Evolutionary conservation across 2,888 invertebrate genomes (phyloP), one percentile per base, ranked within the genome.

Genomic region (Selenia dentaria): DNA sequence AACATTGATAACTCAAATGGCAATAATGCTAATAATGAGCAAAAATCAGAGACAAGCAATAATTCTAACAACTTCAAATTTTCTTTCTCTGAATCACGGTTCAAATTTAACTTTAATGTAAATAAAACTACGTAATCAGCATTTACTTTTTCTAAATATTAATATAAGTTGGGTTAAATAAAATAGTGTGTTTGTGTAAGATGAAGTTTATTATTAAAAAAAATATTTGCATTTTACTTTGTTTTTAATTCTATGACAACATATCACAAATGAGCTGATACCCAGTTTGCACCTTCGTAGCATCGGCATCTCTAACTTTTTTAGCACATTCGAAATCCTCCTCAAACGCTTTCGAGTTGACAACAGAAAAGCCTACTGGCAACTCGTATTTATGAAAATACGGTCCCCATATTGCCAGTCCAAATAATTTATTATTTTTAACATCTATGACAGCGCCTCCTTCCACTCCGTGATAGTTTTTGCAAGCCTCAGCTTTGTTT

Each of bases 61-160:
- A 57, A 52, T 47, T 42, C 60, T 44, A 70, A 77, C 48, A 66
- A 62, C 11, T 82, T 80, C 52, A 81, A 82, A 66, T 92, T 92
- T 73, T 67, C 74, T 41, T 80, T 82, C 52, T 81, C 92, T 12
- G 86, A 84, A 52, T 87, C 92, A 50, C 84, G 82, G 44, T 95
- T 95, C 80, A 93, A 91, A 70, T 95, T 95, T 83, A 94, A 94
- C 82, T 95, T 95, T 83, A 64, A 76, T 72, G 63, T 79, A 62
- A 67, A 78, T 64, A n/a, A n/a, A n/a, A n/a, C n/a, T n/a, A 64
- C 73, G 33, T 79, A 70, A 59, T 20, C 12, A 36, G 12, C 20
- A 25, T 34, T 36, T 37, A 16, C 24, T 26, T 22, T 20, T 3
- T 16, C 2, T 16, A 16, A 16, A 16, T 16, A 16, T 16, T 4